Evolutionary conservation across 2,888 invertebrate species (phyloP).

Genomic region (Fissipunctia ypsillon): DNA sequence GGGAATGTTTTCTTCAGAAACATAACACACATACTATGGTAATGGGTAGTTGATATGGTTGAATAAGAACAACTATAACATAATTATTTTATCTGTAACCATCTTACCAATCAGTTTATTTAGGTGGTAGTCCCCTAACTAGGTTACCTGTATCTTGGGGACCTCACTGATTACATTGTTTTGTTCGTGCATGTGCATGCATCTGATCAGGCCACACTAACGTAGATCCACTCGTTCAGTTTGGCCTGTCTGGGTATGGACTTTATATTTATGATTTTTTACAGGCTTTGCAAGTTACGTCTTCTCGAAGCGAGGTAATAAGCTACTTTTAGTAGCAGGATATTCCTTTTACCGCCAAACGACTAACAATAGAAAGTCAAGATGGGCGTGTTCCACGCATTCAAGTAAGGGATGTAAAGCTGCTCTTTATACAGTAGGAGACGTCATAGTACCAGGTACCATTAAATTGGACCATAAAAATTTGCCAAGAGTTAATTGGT

Average conservation of each 20-base stretch:
- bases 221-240: not conserved
- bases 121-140: no score
- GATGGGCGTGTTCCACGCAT: constrained; percentile 45
- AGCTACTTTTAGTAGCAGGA: constrained; percentile 24
- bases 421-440: constrained; percentile 18
- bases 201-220: not conserved
- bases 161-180: not conserved
- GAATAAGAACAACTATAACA: not conserved
- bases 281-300: constrained; percentile 33
- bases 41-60: not conserved
- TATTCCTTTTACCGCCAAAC: constrained; percentile 39
- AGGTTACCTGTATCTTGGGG: not conserved
- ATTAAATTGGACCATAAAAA: constrained; percentile 23
- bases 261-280: constrained; percentile 13
- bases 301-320: constrained; percentile 41
- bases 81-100: not conserved
- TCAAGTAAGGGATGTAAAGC: constrained; percentile 33
- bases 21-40: not conserved
- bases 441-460: constrained; percentile 7
- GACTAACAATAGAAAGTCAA: constrained; percentile 6
- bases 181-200: not conserved
- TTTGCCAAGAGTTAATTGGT: constrained; percentile 34
- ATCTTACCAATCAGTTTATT: not conserved
- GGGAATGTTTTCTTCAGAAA: not conserved
- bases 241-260: not conserved